These are phyloP conservation scores for Chromobotia macracanthus DNA, from an alignment of 2,797 vertebrate species.

Conservation along the genomic window DNA sequence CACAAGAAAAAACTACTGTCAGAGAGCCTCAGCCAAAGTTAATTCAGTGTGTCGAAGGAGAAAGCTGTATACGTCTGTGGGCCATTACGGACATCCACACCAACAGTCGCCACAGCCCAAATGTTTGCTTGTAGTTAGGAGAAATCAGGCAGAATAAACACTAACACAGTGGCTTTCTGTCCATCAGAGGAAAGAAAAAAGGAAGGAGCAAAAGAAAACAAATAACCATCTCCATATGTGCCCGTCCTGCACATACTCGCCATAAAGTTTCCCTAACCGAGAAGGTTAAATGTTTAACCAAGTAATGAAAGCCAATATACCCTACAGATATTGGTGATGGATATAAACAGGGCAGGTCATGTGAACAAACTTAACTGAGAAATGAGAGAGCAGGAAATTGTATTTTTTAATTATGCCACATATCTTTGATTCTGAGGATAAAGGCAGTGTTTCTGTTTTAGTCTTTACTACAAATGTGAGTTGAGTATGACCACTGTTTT, in stretches of 20 bases:
- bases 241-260: conserved; percentile 42
- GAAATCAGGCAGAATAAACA: conserved; percentile 56
- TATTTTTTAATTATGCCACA: not conserved
- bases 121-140: conserved; percentile 48
- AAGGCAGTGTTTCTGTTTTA: not conserved
- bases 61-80: conserved; percentile 34
- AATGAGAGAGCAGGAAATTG: conserved; percentile 4
- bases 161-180: conserved; percentile 53
- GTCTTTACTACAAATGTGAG: not conserved
- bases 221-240: conserved; percentile 57
- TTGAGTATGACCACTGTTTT: not conserved
- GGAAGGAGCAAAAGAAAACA: conserved; percentile 24
- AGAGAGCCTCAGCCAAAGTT: conserved; percentile 2
- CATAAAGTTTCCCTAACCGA: conserved; percentile 43
- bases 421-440: not conserved
- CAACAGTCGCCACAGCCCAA: conserved; percentile 44
- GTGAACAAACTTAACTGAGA: not conserved
- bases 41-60: not conserved
- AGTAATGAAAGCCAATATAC: conserved; percentile 33
- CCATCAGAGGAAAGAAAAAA: conserved; percentile 30
- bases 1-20: conserved; percentile 5
- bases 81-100: conserved; percentile 38
- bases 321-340: conserved; percentile 26
- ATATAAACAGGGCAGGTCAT: conserved; percentile 14
- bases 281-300: conserved; percentile 40